A percentile compares a stretch with the other conserved stretches of the same genome.
These are phyloP conservation scores for Muscina levida DNA, from an alignment of 2,888 invertebrate species.

Conservation along the genomic window DNA sequence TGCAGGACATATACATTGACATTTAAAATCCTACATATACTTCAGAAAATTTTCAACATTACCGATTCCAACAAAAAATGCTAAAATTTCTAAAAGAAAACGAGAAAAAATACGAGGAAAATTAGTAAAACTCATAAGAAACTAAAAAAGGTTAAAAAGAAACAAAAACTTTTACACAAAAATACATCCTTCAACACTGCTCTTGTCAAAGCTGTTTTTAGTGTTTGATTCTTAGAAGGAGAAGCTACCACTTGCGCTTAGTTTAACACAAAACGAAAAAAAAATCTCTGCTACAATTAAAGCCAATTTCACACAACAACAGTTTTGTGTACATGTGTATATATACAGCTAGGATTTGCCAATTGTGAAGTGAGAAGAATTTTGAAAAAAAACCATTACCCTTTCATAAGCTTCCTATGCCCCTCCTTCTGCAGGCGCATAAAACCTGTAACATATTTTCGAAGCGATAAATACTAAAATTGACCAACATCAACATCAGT, in stretches of 20 bases:
- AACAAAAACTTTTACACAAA: background rate
- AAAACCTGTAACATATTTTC: background rate
- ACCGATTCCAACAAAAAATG: conserved; percentile 75
- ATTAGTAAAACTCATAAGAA: background rate
- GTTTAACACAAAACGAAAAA: too few species aligned
- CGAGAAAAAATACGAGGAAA: conserved; percentile 34
- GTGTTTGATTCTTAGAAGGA: background rate
- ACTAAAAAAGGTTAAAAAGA: background rate
- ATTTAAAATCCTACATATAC: too few species aligned
- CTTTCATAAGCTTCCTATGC: conserved; percentile 14
- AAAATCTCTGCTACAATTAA: too few species aligned
- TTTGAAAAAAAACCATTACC: conserved; percentile 30
- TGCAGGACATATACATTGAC: background rate
- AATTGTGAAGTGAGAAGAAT: conserved; percentile 15
- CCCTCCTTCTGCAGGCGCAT: background rate
- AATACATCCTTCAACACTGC: background rate
- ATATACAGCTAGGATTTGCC: background rate
- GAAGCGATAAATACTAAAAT: background rate
- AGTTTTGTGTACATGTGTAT: too few species aligned
- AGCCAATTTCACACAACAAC: conserved; percentile 44
- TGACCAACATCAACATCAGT: background rate
- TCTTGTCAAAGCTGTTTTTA: background rate
- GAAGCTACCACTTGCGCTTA: too few species aligned
- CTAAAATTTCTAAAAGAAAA: conserved; percentile 72
- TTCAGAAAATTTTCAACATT: too few species aligned